Conservation (phyloP, 2,113 vertebrate species). For the Oxygymnocypris stewartii region DNA sequence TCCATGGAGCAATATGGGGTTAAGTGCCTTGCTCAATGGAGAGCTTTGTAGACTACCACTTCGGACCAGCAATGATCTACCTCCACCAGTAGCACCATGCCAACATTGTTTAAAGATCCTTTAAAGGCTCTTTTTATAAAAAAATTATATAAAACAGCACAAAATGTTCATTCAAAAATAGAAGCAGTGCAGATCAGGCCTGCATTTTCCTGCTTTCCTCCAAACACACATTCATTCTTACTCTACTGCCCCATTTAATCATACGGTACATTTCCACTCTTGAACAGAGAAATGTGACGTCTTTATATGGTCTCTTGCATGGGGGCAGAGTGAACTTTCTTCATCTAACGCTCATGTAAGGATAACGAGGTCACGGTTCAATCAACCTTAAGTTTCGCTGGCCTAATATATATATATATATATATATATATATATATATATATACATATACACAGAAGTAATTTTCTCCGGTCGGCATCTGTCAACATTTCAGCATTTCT, state of each 20-base stretch:
- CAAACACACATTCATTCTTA: not conserved
- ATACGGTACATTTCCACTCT: not conserved
- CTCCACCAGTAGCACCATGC: not conserved
- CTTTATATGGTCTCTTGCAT: not conserved
- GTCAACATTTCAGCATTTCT: too few species aligned
- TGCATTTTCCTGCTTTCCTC: not conserved
- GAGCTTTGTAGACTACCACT: too few species aligned
- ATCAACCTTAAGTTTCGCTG: not conserved
- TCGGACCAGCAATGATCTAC: too few species aligned
- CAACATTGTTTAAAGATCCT: not conserved
- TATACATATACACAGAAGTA: not conserved
- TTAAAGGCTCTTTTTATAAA: not conserved
- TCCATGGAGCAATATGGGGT: too few species aligned
- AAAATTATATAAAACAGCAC: not conserved
- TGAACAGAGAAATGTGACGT: not conserved
- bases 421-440: not conserved
- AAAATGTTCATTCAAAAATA: not conserved
- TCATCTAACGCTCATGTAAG: not conserved
- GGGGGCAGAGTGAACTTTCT: not conserved
- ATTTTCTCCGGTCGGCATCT: too few species aligned
- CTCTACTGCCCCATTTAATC: not conserved
- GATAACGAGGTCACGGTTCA: not conserved
- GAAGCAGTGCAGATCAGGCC: not conserved
- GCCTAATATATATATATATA: not conserved
- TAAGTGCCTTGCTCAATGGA: too few species aligned